Evolutionary conservation across 2,797 vertebrate species (phyloP).

Genomic region (Benthosema pterotum): DNA sequence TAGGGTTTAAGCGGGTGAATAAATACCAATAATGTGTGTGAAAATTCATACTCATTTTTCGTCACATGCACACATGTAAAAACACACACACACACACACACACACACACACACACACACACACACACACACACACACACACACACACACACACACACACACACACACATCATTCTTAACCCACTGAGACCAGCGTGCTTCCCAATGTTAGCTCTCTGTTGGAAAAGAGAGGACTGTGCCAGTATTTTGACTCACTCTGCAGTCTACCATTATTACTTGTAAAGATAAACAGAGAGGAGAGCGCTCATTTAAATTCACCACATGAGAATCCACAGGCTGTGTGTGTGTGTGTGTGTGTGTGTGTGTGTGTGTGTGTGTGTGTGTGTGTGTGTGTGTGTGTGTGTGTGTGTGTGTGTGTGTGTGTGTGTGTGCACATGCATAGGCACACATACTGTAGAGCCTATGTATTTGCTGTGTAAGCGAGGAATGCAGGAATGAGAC

Average conservation of each 20-base stretch:
- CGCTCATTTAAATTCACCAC: conserved; percentile 11
- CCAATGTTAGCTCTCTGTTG: conserved; percentile 30
- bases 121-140: conserved; percentile 7
- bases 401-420: neutral
- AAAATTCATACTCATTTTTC: too few relatives aligned
- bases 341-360: neutral
- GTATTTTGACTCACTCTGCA: conserved; percentile 51
- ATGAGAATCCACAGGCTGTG: neutral
- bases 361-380: conserved; percentile 12
- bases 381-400: neutral
- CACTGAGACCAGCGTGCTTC: conserved; percentile 27
- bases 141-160: neutral
- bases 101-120: conserved; percentile 26
- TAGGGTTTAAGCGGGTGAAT: too few relatives aligned
- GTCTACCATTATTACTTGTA: conserved; percentile 37
- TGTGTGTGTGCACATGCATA: neutral
- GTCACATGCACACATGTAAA: too few relatives aligned
- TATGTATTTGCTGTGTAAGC: neutral
- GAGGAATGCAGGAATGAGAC: conserved; percentile 1
- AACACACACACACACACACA: conserved; percentile 23
- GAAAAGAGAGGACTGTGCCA: conserved; percentile 23
- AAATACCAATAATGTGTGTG: too few relatives aligned
- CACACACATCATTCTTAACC: neutral
- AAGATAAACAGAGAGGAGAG: conserved; percentile 29
- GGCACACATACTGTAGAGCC: neutral